phyloP scores from a whole-genome alignment of 2,888 invertebrate genomes.

The Lycocerus yunnanus region DNA sequence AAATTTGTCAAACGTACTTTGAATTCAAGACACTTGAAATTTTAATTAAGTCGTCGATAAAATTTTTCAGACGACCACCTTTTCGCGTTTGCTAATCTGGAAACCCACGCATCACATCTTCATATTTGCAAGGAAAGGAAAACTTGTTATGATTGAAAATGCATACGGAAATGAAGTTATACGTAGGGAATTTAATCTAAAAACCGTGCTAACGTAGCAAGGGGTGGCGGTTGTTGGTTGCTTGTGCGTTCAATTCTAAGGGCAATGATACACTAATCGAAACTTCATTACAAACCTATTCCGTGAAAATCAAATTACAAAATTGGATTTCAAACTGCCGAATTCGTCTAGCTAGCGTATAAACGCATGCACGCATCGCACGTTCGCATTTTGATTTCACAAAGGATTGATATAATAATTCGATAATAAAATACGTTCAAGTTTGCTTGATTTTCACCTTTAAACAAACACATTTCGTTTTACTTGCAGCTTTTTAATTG shows the following conservation, averaged over 20 bases:
- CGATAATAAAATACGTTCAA: neutral
- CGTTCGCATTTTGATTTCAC: neutral
- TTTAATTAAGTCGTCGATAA: neutral
- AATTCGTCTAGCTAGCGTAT: slow-evolving; percentile 26
- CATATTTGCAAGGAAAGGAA: neutral
- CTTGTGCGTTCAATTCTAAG: slow-evolving; percentile 12
- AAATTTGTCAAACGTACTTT: neutral
- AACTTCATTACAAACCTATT: slow-evolving; percentile 34
- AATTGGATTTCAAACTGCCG: slow-evolving; percentile 31
- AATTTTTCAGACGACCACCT: neutral
- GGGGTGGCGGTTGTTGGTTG: neutral
- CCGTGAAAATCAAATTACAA: slow-evolving; percentile 30
- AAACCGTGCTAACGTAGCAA: neutral
- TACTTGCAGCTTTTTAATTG: neutral
- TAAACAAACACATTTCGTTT: neutral
- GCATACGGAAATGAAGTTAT: neutral
- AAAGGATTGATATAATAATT: neutral
- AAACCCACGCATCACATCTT: neutral
- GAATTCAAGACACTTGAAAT: neutral
- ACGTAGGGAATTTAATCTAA: slow-evolving; percentile 4
- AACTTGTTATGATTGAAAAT: neutral
- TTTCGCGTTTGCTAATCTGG: neutral
- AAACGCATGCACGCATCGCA: slow-evolving; percentile 28
- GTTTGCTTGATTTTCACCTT: neutral
- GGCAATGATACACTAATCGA: slow-evolving; percentile 30